Base-by-base conservation (phyloP, 2,113 vertebrate genomes). In the Irena cyanogastra region DNA sequence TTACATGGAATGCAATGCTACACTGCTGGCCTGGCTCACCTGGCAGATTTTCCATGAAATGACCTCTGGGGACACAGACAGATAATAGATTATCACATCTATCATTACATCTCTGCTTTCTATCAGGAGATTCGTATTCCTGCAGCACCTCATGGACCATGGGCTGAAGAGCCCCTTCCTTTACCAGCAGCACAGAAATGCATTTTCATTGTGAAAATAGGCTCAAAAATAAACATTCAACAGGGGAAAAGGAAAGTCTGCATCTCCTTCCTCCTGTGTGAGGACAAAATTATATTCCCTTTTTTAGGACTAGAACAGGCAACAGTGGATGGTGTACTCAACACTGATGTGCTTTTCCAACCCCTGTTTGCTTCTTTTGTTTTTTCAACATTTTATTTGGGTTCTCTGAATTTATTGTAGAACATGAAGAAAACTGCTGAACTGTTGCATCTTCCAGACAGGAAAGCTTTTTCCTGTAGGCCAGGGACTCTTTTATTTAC, bases 401-500 rank as follows among this genome's bases (percentile, higher is more conserved):
- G 3, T 76, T 61, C 33, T 63, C 59, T 75, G 14, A 65, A 89
- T 92, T 79, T 82, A 77, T 47, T 50, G n/a, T 9, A 56, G 30
- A 59, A 54, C 7, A 13, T 7, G 44, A 88, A 80, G 50, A 74
- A 90, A 90, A 85, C 21, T 71, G 80, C 47, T 96, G 74, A 79
- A 92, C 68, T 89, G 49, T 53, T 92, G 59, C 64, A 72, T 86
- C 70, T 95, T 47, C 50, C 9, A 22, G 47, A 60, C 75, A 90
- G 80, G 61, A 93, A 89, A 52, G 53, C 8, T 82, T 97, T 82
- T 84, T 56, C 52, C 33, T 59, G 54, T 53, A 84, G 85, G 21
- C 10, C 37, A 70, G 69, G 89, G n/a, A 64, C 21, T 59, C 65
- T 96, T 96, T 95, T 97, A 90, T 95, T 97, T 97, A 95, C 87